Evolutionary conservation across 2,888 invertebrate species (phyloP), one percentile per base, ranked within the genome.

Genomic region (Microctonus hyperodae): DNA sequence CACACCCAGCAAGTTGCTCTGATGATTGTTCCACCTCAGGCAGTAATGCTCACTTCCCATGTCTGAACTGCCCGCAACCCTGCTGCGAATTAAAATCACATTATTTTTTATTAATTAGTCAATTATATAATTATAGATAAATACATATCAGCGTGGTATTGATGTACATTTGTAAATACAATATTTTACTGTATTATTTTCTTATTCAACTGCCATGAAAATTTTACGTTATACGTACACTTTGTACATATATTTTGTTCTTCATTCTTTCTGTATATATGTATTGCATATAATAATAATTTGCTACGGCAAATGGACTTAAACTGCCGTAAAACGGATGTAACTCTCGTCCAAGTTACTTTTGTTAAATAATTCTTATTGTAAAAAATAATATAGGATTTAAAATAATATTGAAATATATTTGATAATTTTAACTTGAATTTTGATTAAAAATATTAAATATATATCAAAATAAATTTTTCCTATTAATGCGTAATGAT

Each of bases 1-100:
- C 87, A 95, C 95, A 88, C 94, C 95, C 90, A 96, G 91, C 90
- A 96, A 92, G 91, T 96, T 96, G 91, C 93, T 94, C 91, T 95
- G 95, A 94, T 96, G 95, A 94, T 96, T 95, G 91, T 95, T 96
- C 95, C 95, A 96, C 93, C 95, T 94, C 90, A 96, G 92, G 91
- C 95, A 95, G 91, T 95, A 96, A 90, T 95, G 95, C 93, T 96
- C 95, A 94, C 95, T 95, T 92, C 94, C 94, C 94, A 94, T 94
- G 92, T 93, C 94, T 93, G 91, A 91, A 92, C 91, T 91, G 92
- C 91, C 91, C 92, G 90, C 92, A 92, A 88, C 86, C 81, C 81
- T 82, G 81, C 81, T 82, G 78, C 72, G 76, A 65, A 64, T 60
- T 60, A 44, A 20, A 25, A 9, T 11, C 5, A 22, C 44, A 56